Evolutionary conservation across 35 echinoderm and acorn worm species (phyloP), one percentile per base, ranked within the genome.

Genomic region (Anneissia japonica): DNA sequence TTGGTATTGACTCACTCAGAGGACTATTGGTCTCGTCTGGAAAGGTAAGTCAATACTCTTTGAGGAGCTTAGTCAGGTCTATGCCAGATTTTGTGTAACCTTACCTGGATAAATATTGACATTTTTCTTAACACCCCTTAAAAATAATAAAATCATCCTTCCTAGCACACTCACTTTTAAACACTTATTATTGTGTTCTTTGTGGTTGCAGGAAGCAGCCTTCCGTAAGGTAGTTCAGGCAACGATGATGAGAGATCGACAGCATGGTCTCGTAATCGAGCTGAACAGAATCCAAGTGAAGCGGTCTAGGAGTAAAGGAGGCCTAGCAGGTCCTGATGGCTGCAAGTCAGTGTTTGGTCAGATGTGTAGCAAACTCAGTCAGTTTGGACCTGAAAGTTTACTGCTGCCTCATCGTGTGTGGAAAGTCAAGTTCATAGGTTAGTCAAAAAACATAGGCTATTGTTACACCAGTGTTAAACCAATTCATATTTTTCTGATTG

Each of bases 391-490:
- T 21, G 92, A 94, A 17, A 94, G 89, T 82, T 78, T 99, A 40
- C 46, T 99, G 30, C 77, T 99, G 23, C 96, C 96, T 38, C 96
- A 99, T 31, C 82, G 96, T 23, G 96, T 99, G 6, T 99, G 96
- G 96, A 99, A 99, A 79, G 96, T 99, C 87, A 99, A 99, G 39
- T 99, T 99, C 37, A 99, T 99, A 75, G 96, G 92, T 94, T 19
- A 91, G 89, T 86, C 31, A 45, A n/a, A n/a, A n/a, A n/a, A n/a
- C n/a, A n/a, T n/a, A n/a, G n/a, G n/a, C n/a, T n/a, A n/a, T n/a
- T n/a, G n/a, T n/a, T n/a, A n/a, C n/a, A n/a, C n/a, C n/a, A n/a
- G n/a, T n/a, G n/a, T n/a, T n/a, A n/a, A n/a, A n/a, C n/a, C n/a
- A n/a, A n/a, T n/a, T n/a, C n/a, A n/a, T n/a, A n/a, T n/a, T n/a